Base-by-base conservation (phyloP, 2,113 vertebrate genomes). In the Collichthys lucidus region DNA sequence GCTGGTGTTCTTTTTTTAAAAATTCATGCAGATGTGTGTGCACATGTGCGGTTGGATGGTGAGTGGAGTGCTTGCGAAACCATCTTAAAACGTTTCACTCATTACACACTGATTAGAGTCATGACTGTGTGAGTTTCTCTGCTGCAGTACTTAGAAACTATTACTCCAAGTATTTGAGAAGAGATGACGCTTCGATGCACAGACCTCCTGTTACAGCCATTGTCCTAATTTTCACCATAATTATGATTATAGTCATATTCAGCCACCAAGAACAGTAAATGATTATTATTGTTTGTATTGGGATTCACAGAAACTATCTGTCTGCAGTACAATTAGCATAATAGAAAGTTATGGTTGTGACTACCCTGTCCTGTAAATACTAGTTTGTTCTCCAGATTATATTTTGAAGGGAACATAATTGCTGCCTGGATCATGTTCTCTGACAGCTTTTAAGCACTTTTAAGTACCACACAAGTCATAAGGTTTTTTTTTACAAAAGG, bases 61-160 rank as follows among this genome's bases (percentile, higher is more conserved):
- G 44, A 75, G 24, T 53, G 22, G 46, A 69, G 65, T 11, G 11
- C 57, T 79, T 65, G 68, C 81, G 47, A 57, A 61, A 79, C 68
- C 46, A 63, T 60, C 50, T 72, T 71, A 56, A 31, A 74, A 77
- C 42, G 44, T 46, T 72, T 19, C 29, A 62, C 67, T 53, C 19
- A 49, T 14, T 46, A 49, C 44, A 40, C 64, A 12, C 2, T 75
- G 60, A 70, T 82, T 62, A 31, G 11, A 85, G 56, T 73, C 83
- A 53, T 52, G 50, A 69, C 66, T 88, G 42, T 66, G 66, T 55
- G 71, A 56, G 24, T 74, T 74, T 74, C 46, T 63, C 53, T 19
- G 72, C 35, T 68, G 71, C 26, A 44, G 42, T 26, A 29, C 42
- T 62, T 55, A 53, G 4, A 75, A 83, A 83, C 17, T 59, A n/a